Base-by-base conservation (phyloP, 2,113 vertebrate species). In the Rhipidura dahli region DNA sequence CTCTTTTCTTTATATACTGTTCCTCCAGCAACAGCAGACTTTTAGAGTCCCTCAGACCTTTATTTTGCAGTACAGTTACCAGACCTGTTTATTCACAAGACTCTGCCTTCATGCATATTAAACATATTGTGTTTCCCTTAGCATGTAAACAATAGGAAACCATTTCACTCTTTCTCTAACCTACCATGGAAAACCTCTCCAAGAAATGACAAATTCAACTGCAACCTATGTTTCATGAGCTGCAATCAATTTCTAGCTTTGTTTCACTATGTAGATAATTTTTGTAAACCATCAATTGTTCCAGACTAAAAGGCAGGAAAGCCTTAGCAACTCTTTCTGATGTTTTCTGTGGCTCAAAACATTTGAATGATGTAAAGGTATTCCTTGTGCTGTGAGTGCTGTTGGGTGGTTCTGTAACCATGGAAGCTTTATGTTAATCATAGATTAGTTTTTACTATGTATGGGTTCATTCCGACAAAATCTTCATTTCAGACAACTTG, bases 31-130 rank as follows among this genome's bases (percentile, higher is more conserved):
- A 31, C 39, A 65, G 9, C 35, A 49, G 4, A n/a, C 66, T 23
- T 3, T 28, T 39, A 8, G 0, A 49, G 31, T 56, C 31, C 6
- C 13, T 6, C 22, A 77, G 50, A 57, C 13, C 0, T 5, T 30
- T 47, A 30, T 70, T 87, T 70, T 88, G 10, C 15, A 65, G 27
- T 56, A 28, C 22, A 37, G 11, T 76, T 83, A 30, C 24, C 45
- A 87, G 63, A 57, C 7, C 10, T 51, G 12, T 39, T 73, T 87
- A 44, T 91, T 81, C 19, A 56, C 33, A 77, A 76, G 31, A 26
- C 12, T 57, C 24, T 11, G 5, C 30, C 21, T 73, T 87, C 24
- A 30, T 56, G n/a, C 22, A 9, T 49, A 22, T 56, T 69, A 33
- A 69, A 35, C 26, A 15, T 30, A 31, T 45, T 47, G 51, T 68